Base-by-base conservation (phyloP, 2,888 invertebrate species). In the Syrista parreyssii region DNA sequence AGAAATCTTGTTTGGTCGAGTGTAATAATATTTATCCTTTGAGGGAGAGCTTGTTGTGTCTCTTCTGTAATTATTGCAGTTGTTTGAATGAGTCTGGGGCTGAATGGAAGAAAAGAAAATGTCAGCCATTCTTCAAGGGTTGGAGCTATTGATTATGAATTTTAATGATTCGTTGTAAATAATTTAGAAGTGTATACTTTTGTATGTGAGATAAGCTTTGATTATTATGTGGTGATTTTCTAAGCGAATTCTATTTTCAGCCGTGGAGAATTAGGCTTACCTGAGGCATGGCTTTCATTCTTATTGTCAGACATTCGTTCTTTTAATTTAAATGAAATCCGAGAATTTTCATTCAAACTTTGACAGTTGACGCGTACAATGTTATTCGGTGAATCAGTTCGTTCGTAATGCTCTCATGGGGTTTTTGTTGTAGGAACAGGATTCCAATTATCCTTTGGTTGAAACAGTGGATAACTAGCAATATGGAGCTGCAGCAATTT, bases 401-500 rank as follows among this genome's bases (percentile, higher is more conserved):
- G 9, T 9, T 55, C 4, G 6, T 15, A 23, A 9, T 55, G 23
- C 0, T 23, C 9, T 55, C 55, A 2, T 55, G 55, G 2, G 9
- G 23, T 23, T 55, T 23, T 9, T 55, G 55, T 55, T 9, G 23
- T 55, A 55, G 23, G 6, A 55, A 55, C 9, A 15, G 23, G 23
- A 55, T 55, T 55, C 9, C 55, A 23, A 55, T 55, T 55, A 55
- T 55, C 55, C 23, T 55, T 55, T 55, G 23, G 55, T 1, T 0
- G 23, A 55, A 23, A 23, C 9, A 9, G 23, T 2, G 55, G 9
- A 55, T 55, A 55, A 75, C 31, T 79, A 76, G 36, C 81, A 81
- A 69, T 81, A 78, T n/a, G 81, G 77, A 76, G 79, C 81, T 81
- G 77, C 6, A 78, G 73, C 69, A 75, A 55, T 55, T 68, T 75